Conservation (phyloP, 2,888 invertebrate species). For the Slavum lentiscoides region DNA sequence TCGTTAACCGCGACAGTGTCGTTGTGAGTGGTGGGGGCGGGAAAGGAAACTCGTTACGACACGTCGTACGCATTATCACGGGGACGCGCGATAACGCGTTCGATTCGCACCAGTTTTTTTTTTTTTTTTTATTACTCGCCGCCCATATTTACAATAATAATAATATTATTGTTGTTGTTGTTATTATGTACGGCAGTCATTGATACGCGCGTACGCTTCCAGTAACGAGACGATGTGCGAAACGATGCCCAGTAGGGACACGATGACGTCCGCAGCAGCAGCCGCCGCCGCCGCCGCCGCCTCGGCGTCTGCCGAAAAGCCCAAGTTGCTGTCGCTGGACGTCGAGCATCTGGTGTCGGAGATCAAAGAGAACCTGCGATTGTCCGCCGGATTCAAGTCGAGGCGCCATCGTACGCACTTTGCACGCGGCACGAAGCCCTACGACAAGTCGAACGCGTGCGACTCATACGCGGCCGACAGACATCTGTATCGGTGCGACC, state of each 20-base stretch:
- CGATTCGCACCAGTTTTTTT: too few relatives aligned
- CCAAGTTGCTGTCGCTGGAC: constrained; percentile 63
- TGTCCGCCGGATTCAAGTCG: constrained; percentile 61
- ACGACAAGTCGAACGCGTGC: constrained; percentile 62
- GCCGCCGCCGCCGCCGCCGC: constrained; percentile 21
- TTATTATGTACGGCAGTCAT: neutral
- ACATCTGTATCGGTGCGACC: constrained; percentile 50
- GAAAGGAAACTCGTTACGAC: too few relatives aligned
- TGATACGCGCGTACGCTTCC: constrained; percentile 10
- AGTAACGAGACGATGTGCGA: constrained; percentile 30
- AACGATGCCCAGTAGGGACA: constrained; percentile 42
- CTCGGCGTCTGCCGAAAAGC: constrained; percentile 16
- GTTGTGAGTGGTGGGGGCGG: too few relatives aligned
- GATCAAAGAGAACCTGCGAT: constrained; percentile 69
- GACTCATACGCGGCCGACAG: constrained; percentile 53
- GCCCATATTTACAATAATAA: neutral
- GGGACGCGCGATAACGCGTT: too few relatives aligned
- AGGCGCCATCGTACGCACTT: constrained; percentile 61
- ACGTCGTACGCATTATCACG: neutral
- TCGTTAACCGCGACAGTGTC: too few relatives aligned
- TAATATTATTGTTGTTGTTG: neutral
- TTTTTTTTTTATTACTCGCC: too few relatives aligned
- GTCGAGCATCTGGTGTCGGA: constrained; percentile 70
- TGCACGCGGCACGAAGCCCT: constrained; percentile 63
- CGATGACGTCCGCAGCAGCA: constrained; percentile 26